These are phyloP conservation scores for Sarcophaga peregrina DNA, from an alignment of 1,140 invertebrate genomes.

Conservation along the genomic window DNA sequence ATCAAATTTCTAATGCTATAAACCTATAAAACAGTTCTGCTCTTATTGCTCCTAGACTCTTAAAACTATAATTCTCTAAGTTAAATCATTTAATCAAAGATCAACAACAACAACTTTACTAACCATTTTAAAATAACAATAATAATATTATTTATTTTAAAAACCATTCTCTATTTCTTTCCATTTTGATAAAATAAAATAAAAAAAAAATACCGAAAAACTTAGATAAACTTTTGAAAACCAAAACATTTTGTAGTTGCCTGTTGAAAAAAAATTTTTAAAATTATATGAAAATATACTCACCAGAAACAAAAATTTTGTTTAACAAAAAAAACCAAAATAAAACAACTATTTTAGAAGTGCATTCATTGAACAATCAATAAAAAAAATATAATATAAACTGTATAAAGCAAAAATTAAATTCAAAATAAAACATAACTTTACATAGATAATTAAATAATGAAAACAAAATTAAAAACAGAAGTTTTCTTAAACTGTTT, in stretches of 20 bases:
- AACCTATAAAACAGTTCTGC: constrained; percentile 17
- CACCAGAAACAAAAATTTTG: constrained; percentile 12
- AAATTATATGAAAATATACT: neutral
- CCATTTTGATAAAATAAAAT: neutral
- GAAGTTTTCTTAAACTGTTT: too few relatives aligned
- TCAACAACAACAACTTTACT: neutral
- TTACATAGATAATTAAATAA: neutral
- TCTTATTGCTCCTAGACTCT: constrained; percentile 3
- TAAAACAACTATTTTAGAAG: neutral
- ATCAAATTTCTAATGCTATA: neutral
- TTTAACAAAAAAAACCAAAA: neutral
- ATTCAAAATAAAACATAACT: neutral
- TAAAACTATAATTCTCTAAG: constrained; percentile 13
- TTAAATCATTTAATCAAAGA: neutral
- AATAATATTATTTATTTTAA: neutral
- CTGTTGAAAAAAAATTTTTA: neutral
- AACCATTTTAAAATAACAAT: constrained; percentile 21
- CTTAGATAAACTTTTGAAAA: neutral
- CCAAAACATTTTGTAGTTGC: neutral
- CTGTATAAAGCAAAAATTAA: neutral
- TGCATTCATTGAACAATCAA: constrained; percentile 10
- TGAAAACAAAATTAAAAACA: neutral
- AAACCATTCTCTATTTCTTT: neutral
- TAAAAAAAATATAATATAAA: neutral
- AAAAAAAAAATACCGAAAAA: neutral